Base-by-base conservation (phyloP, 1,140 invertebrate species). In the Drosophila ambigua region DNA sequence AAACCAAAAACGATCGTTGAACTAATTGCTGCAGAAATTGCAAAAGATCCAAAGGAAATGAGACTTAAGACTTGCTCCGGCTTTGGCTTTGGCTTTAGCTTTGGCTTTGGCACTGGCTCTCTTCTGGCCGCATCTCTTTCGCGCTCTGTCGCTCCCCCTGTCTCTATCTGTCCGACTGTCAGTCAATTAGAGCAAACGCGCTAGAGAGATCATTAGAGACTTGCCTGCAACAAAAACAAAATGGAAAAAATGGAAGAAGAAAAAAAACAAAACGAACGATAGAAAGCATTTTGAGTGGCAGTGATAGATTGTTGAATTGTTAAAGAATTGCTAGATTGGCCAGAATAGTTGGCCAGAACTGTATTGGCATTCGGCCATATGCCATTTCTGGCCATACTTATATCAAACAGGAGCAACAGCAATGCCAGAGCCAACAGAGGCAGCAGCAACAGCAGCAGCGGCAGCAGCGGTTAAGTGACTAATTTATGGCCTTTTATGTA, bases 401-500 rank as follows among this genome's bases (percentile, higher is more conserved):
- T 84, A 84, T 67, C 80, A 79, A 83, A 71, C 67, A 71, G 67
- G 67, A 71, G 67, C 67, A 71, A 72, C 74, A 75, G 79, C 63
- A 57, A 39, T 39, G 9, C 23, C n/a, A 57, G 11, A 65, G 66
- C 76, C 35, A 39, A 13, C 35, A 39, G 35, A 13, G 4, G 35
- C 35, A 39, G 5, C 35, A 39, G 4, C 11, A 39, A 4, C 35
- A 65, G 51, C 75, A 16, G 62, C 43, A 50, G 49, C 82, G 67
- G 58, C 75, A 20, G 64, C 26, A 68, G 64, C 65, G 67, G 64
- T 88, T 88, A 82, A 87, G 78, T 87, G 82, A 88, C 83, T 88
- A 87, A 87, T 87, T 87, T 87, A 87, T 87, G 83, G 83, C 82
- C 82, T 88, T 87, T 87, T 87, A 88, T 87, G 82, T 75, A 64